phyloP scores from a whole-genome alignment of 2,113 vertebrate genomes.

The Limnothrissa miodon region DNA sequence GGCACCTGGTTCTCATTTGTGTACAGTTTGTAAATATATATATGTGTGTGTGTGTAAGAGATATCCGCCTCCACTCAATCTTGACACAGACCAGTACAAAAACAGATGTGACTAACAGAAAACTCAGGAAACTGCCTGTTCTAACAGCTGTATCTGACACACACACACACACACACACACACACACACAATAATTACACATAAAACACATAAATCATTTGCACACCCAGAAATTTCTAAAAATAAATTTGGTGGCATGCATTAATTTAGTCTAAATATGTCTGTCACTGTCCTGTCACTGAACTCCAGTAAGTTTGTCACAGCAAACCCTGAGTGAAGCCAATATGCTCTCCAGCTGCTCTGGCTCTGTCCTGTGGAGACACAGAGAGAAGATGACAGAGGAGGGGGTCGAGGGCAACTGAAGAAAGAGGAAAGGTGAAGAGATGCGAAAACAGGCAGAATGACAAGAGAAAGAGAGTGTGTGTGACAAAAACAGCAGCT shows the following conservation, averaged over 20 bases:
- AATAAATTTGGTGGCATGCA: neutral
- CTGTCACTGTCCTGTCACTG: neutral
- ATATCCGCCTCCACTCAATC: conserved; percentile 6
- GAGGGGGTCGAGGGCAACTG: neutral
- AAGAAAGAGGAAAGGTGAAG: neutral
- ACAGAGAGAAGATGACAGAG: neutral
- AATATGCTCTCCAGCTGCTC: too few species aligned
- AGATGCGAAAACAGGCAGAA: neutral
- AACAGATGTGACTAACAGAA: neutral
- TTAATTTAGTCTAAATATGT: neutral
- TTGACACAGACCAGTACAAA: neutral
- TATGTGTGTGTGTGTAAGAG: neutral
- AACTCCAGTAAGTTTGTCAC: neutral
- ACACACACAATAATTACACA: neutral
- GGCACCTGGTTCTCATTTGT: neutral
- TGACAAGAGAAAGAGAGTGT: neutral
- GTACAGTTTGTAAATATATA: neutral
- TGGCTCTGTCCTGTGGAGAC: neutral
- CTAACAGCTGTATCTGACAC: neutral
- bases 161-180: conserved; percentile 10
- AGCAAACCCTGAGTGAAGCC: too few species aligned
- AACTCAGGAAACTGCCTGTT: neutral
- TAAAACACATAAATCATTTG: neutral
- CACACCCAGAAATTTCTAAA: neutral
- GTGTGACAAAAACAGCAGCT: neutral